A percentile compares a stretch with the other conserved stretches of the same genome.
Evolutionary conservation across 2,797 vertebrate species (phyloP).

Genomic region (Falco peregrinus): DNA sequence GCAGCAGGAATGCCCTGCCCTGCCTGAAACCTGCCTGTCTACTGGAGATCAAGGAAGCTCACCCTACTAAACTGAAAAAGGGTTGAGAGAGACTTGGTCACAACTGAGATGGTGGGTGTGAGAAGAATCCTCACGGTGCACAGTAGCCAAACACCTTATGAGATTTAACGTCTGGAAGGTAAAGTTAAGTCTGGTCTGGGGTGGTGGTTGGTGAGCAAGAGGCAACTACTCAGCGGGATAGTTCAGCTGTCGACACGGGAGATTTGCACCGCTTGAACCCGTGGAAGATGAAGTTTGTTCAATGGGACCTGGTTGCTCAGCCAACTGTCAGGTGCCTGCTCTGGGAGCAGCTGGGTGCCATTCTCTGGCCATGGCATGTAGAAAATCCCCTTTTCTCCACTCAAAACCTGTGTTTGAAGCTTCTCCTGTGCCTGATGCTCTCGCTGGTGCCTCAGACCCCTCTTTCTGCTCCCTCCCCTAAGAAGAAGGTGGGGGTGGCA

Average conservation of each 20-base stretch:
- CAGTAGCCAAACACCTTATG: not conserved
- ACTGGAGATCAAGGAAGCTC: not conserved
- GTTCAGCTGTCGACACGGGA: not conserved
- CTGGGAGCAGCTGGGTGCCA: not conserved
- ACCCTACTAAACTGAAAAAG: accelerated
- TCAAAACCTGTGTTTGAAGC: not conserved
- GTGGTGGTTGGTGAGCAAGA: not conserved
- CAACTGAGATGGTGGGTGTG: accelerated
- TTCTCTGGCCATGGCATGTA: not conserved
- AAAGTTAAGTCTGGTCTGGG: not conserved
- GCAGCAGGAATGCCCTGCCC: not conserved
- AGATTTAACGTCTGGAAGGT: not conserved
- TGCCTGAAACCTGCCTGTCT: not conserved
- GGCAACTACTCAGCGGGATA: not conserved
- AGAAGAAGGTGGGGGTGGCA: not conserved
- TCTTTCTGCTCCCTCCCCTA: not conserved
- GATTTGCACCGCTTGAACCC: not conserved
- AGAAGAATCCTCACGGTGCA: not conserved
- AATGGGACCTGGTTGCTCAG: not conserved
- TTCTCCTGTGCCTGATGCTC: not conserved
- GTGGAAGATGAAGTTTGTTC: not conserved
- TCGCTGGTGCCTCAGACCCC: not conserved
- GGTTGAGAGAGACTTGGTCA: not conserved
- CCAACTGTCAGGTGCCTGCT: not conserved
- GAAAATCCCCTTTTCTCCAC: not conserved